These are phyloP conservation scores for Chondrosia reniformis DNA, from an alignment of 37 sponge, comb jelly and placozoan species.

Conservation along the genomic window DNA sequence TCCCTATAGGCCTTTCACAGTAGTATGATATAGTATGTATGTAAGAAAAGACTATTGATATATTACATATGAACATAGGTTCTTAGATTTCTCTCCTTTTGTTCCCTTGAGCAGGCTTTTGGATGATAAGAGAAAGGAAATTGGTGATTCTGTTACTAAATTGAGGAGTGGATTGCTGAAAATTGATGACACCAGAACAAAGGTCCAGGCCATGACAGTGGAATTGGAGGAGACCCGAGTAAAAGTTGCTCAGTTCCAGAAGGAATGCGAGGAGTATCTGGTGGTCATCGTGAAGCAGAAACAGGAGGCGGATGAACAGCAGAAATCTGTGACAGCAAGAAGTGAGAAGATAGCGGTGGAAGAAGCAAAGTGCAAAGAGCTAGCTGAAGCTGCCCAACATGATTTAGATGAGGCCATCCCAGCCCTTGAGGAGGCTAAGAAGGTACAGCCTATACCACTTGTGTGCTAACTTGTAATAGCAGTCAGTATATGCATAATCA, in stretches of 20 bases:
- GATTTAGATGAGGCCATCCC: conserved; percentile 97
- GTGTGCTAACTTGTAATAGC: too few relatives aligned
- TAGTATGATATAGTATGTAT: too few relatives aligned
- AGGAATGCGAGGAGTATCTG: conserved; percentile 98
- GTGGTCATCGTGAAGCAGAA: conserved; percentile 98
- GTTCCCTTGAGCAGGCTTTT: conserved; percentile 53
- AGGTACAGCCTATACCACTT: too few relatives aligned
- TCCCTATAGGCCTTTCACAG: too few relatives aligned
- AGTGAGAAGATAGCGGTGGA: conserved; percentile 98
- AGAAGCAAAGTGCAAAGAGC: conserved; percentile 74
- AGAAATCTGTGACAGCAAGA: conserved; percentile 75
- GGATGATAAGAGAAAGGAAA: conserved; percentile 90
- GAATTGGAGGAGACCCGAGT: conserved; percentile 90
- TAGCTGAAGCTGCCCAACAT: conserved; percentile 92
- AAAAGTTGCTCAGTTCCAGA: conserved; percentile 94
- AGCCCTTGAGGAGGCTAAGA: conserved; percentile 86
- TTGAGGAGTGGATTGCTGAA: conserved; percentile 91
- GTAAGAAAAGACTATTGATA: too few relatives aligned
- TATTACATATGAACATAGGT: too few relatives aligned
- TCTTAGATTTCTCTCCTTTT: too few relatives aligned
- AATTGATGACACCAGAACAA: conserved; percentile 90
- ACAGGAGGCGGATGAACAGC: conserved; percentile 24
- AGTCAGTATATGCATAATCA: too few relatives aligned
- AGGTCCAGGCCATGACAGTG: conserved; percentile 94
- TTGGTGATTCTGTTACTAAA: conserved; percentile 87